Base-by-base conservation (phyloP, 2,888 invertebrate genomes). In the Drosophila sordidula region DNA sequence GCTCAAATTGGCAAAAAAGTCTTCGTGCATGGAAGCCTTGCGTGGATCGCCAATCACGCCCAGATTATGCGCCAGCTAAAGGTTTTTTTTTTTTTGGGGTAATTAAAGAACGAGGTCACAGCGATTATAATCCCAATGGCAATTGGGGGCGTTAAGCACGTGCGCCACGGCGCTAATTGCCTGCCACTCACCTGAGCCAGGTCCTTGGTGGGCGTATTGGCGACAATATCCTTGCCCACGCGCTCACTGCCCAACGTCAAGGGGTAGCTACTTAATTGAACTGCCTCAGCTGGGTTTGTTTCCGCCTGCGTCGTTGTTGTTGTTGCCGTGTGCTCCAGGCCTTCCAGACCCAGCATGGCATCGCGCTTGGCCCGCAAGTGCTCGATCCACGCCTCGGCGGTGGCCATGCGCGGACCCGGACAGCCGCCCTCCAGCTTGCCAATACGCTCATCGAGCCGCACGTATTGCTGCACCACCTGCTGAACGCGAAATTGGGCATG, bases 1-100 rank as follows among this genome's bases (percentile, higher is more conserved):
- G 65, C 91, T 92, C 32, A 92, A 72, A 51, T 90, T 91, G 51
- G 92, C 92, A 78, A 92, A 89, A 70, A 92, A 92, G 68, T 92
- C 92, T 84, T 92, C 92, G 69, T 92, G 91, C 55, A 81, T 85
- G 74, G 89, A 88, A 82, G 92, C 92, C 82, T 92, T 92, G 16
- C 89, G 86, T 73, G 84, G 75, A 76, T 92, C 90, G 22, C 75
- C 75, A 42, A 91, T 76, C 3, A 92, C 87, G 47, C 90, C 92
- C 59, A 92, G 67, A 62, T 90, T 91, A 51, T 91, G 71, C 3
- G 91, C 91, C 46, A 92, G 77, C 92, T 92, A 41, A 3, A 39
- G 38, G 22, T 51, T 4, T 22, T 22, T 1, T 22, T 18, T 34
- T 38, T 14, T 14, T 47, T 29, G 8, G 22, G 14, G 32, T 42